phyloP scores from a whole-genome alignment of 2,113 vertebrate species.

The Rousettus leschenaultii region DNA sequence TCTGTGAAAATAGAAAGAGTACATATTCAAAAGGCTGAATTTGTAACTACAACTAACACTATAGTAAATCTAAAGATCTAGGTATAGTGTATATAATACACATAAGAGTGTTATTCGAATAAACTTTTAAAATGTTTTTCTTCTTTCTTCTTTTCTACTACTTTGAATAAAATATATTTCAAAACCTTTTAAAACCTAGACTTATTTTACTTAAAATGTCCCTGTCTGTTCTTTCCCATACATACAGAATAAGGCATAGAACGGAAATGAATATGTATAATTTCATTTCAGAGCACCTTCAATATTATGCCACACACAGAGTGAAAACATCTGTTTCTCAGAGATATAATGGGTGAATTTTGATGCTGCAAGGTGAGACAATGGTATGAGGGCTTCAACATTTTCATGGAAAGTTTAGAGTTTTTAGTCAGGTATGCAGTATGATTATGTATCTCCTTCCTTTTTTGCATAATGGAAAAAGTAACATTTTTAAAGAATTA shows the following conservation, averaged over 20 bases:
- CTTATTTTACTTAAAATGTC: constrained; percentile 44
- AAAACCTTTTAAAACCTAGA: constrained; percentile 50
- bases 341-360: constrained; percentile 8
- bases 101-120: constrained; percentile 48
- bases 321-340: constrained; percentile 37
- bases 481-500: not conserved
- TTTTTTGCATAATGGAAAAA: not conserved
- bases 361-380: not conserved
- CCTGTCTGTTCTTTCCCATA: constrained; percentile 49
- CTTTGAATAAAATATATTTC: constrained; percentile 5
- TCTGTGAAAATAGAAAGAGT: constrained; percentile 68
- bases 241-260: constrained; percentile 62
- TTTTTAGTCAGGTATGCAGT: not conserved
- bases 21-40: constrained; percentile 39
- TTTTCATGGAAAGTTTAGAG: not conserved
- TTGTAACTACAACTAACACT: constrained; percentile 73
- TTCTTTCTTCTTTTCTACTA: not conserved
- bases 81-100: not conserved
- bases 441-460: not conserved
- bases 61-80: constrained; percentile 64
- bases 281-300: constrained; percentile 67
- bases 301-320: constrained; percentile 55
- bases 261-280: constrained; percentile 63
- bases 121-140: constrained; percentile 53
- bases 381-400: not conserved